Evolutionary conservation across 2,888 invertebrate genomes (phyloP).

Genomic region (Iphiclides podalirius): DNA sequence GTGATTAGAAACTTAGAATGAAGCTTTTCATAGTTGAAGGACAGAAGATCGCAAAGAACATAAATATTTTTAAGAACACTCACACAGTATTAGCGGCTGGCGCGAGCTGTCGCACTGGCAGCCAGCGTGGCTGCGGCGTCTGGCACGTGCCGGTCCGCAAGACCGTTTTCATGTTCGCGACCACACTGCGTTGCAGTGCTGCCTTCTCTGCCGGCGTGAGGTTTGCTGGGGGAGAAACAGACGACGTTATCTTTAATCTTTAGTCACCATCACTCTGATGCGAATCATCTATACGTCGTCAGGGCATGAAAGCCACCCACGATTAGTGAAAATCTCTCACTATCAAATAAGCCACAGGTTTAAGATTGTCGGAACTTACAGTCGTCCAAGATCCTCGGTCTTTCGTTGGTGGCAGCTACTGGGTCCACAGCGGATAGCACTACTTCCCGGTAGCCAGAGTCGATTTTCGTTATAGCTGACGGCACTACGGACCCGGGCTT

Average conservation of each 20-base stretch:
- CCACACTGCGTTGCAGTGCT: slow-evolving; percentile 41
- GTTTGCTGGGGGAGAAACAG: slow-evolving; percentile 42
- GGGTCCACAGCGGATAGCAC: slow-evolving; percentile 54
- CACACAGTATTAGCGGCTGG: slow-evolving; percentile 84
- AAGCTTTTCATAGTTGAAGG: no score
- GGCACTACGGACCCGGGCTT: slow-evolving; percentile 50
- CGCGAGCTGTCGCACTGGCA: slow-evolving; percentile 86
- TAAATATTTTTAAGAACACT: no score
- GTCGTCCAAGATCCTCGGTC: slow-evolving; percentile 61
- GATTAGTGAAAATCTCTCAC: no score
- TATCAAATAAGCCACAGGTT: no score
- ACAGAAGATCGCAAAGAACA: no score
- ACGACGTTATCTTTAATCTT: no score
- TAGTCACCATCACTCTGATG: no score
- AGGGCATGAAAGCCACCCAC: no score
- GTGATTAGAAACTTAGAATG: no score
- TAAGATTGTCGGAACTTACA: no score
- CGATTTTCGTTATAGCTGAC: slow-evolving; percentile 50
- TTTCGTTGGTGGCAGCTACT: slow-evolving; percentile 61
- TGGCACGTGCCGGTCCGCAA: slow-evolving; percentile 81
- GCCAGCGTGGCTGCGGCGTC: slow-evolving; percentile 86
- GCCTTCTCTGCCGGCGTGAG: slow-evolving; percentile 42
- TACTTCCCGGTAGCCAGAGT: slow-evolving; percentile 34
- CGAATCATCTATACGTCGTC: no score
- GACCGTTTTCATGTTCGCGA: slow-evolving; percentile 46